Evolutionary conservation across 1,140 invertebrate genomes (phyloP).

Genomic region (Proales similis): DNA sequence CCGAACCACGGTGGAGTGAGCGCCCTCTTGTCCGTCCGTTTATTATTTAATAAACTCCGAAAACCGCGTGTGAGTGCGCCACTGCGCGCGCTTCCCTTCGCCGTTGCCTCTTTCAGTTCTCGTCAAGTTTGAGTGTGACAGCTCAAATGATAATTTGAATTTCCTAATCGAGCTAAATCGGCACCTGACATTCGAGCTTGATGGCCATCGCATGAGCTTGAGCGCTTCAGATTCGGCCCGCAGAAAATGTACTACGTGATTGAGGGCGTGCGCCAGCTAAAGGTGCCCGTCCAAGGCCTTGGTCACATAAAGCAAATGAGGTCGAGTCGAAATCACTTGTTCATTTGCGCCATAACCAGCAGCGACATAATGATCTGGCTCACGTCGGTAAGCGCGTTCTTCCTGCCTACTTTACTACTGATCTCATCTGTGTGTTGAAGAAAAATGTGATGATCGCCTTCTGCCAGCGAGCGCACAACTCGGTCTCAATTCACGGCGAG

Average conservation of each 20-base stretch:
- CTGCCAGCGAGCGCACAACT: slow-evolving; percentile 28
- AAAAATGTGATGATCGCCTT: slow-evolving; percentile 20
- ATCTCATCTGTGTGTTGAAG: neutral
- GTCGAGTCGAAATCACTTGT: slow-evolving; percentile 9
- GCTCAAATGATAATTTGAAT: too few relatives aligned
- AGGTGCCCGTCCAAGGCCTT: slow-evolving; percentile 7
- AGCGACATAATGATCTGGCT: slow-evolving; percentile 37
- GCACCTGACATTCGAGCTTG: too few relatives aligned
- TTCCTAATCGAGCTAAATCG: too few relatives aligned
- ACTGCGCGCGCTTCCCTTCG: too few relatives aligned
- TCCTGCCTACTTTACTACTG: neutral
- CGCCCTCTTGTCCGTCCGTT: too few relatives aligned
- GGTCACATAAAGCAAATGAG: slow-evolving; percentile 19
- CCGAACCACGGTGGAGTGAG: too few relatives aligned
- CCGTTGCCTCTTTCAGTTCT: too few relatives aligned
- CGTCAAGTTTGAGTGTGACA: too few relatives aligned
- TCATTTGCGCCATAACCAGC: slow-evolving; percentile 25
- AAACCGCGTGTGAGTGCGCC: too few relatives aligned
- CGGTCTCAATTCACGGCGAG: slow-evolving; percentile 31
- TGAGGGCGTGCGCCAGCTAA: slow-evolving; percentile 15
- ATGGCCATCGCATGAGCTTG: too few relatives aligned
- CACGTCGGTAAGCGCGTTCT: neutral
- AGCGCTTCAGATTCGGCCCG: too few relatives aligned
- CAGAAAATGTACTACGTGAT: slow-evolving; percentile 32
- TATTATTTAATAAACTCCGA: too few relatives aligned